Percentiles rank a stretch among this genome's conserved stretches.
Conservation (phyloP, 1,140 invertebrate species). For the Diabrotica virgifera region DNA sequence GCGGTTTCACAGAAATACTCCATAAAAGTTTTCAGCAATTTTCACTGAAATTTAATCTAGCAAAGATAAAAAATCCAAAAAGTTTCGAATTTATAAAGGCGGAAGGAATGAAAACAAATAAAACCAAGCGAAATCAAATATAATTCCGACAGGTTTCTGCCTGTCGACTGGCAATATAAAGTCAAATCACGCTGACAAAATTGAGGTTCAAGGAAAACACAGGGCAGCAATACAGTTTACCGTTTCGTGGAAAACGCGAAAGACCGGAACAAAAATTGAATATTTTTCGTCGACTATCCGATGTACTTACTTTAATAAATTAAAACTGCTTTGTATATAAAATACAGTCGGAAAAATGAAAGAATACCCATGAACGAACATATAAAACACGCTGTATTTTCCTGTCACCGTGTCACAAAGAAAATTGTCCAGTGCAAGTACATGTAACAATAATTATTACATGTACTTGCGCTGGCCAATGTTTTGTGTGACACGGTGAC, state of each 20-base stretch:
- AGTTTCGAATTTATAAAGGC: background rate
- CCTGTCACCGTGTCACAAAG: too few relatives aligned
- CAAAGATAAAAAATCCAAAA: background rate
- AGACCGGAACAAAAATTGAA: background rate
- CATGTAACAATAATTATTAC: too few relatives aligned
- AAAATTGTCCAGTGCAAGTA: too few relatives aligned
- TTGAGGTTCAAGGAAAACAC: background rate
- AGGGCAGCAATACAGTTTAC: background rate
- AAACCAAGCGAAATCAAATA: background rate
- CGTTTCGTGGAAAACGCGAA: background rate
- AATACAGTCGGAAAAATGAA: too few relatives aligned
- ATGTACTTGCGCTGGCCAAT: too few relatives aligned
- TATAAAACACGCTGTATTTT: too few relatives aligned
- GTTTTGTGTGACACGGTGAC: too few relatives aligned
- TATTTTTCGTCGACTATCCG: too few relatives aligned
- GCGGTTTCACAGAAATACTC: too few relatives aligned
- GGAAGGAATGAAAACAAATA: background rate
- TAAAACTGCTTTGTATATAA: too few relatives aligned
- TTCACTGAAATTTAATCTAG: background rate
- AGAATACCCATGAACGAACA: too few relatives aligned
- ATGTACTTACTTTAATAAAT: too few relatives aligned
- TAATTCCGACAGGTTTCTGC: slow-evolving; percentile 1
- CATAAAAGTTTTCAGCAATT: background rate
- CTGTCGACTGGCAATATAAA: background rate
- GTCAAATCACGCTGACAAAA: background rate